phyloP scores from a whole-genome alignment of 2,797 vertebrate genomes.

The Parotocinclus haroldoi region DNA sequence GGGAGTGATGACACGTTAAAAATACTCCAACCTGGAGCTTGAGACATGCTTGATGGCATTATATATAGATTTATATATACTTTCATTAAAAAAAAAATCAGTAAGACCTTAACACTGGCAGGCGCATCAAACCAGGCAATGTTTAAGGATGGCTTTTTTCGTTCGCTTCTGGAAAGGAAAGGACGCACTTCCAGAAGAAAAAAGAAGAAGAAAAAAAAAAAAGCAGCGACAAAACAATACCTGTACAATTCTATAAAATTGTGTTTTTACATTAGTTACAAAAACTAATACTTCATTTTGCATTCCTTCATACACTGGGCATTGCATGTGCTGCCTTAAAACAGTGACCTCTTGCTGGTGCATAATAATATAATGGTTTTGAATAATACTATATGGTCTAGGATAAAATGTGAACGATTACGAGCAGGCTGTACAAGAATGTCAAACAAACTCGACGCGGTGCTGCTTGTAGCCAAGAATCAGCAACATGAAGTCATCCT shows the following conservation, averaged over 20 bases:
- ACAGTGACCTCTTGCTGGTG: conserved; percentile 91
- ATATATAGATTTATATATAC: conserved; percentile 49
- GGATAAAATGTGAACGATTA: conserved; percentile 66
- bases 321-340: conserved; percentile 80
- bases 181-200: conserved; percentile 49
- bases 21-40: conserved; percentile 65
- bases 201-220: conserved; percentile 47
- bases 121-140: conserved; percentile 64
- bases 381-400: conserved; percentile 89
- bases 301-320: conserved; percentile 88
- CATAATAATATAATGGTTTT: conserved; percentile 76
- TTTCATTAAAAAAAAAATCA: conserved; percentile 63
- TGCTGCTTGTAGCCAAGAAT: conserved; percentile 41
- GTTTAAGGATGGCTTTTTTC: conserved; percentile 64
- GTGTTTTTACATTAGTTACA: conserved; percentile 99
- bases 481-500: conserved; percentile 21
- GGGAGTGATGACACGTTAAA: conserved; percentile 45
- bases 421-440: conserved; percentile 59
- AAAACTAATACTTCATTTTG: conserved; percentile 96
- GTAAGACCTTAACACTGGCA: conserved; percentile 66
- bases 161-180: conserved; percentile 55
- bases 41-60: conserved; percentile 68
- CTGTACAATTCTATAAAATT: conserved; percentile 99
- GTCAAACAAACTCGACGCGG: conserved; percentile 52
- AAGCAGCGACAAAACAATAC: conserved; percentile 77